phyloP scores from a whole-genome alignment of 1,140 invertebrate genomes.

The Euwallacea similis region DNA sequence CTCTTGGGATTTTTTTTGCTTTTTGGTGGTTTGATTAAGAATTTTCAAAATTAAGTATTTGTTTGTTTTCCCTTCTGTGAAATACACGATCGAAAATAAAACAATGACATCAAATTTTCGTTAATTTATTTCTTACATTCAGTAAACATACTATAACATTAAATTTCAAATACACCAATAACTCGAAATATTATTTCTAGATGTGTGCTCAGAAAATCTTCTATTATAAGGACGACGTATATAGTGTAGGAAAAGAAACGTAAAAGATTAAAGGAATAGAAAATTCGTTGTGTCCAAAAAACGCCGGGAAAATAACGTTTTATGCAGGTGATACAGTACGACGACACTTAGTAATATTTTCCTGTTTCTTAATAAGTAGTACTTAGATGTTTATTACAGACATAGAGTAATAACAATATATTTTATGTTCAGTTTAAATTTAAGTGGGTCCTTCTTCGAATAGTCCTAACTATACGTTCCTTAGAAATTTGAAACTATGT shows the following conservation, averaged over 20 bases:
- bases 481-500: conserved; percentile 44
- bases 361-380: conserved; percentile 29
- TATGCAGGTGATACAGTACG: conserved; percentile 31
- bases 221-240: conserved; percentile 34
- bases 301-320: conserved; percentile 20
- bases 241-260: conserved; percentile 37
- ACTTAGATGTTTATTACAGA: conserved; percentile 35
- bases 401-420: conserved; percentile 37
- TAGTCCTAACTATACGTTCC: conserved; percentile 36
- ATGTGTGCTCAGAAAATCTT: conserved; percentile 41
- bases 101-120: conserved; percentile 4
- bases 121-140: conserved; percentile 44
- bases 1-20: too few species aligned
- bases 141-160: conserved; percentile 50
- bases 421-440: conserved; percentile 37
- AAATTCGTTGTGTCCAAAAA: conserved; percentile 28
- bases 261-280: conserved; percentile 14
- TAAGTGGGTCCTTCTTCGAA: conserved; percentile 39
- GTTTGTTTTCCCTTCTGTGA: too few species aligned
- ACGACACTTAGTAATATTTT: conserved; percentile 36
- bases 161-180: conserved; percentile 50
- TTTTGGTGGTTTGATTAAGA: too few species aligned
- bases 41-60: too few species aligned
- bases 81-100: not conserved
- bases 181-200: conserved; percentile 47